Base-by-base conservation (phyloP, 1,140 invertebrate genomes). In the Paraescarpia echinospica region DNA sequence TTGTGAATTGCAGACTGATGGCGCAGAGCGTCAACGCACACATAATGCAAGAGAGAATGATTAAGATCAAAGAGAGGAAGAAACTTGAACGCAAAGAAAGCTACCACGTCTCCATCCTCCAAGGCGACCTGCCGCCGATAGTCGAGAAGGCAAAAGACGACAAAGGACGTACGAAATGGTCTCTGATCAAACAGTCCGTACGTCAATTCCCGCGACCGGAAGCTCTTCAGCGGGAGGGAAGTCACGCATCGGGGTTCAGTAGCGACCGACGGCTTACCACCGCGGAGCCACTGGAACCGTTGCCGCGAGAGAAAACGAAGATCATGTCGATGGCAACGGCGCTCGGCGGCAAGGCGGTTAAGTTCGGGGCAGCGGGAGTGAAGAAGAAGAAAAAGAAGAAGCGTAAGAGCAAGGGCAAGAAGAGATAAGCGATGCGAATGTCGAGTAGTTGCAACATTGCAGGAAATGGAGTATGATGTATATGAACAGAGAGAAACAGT, bases 301-400 rank as follows among this genome's bases (percentile, higher is more conserved):
- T 35, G 33, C 89, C 35, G 18, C 89, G 35, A 31, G 18, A 90
- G 89, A 90, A 90, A 34, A 51, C 48, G 31, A 34, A 89, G 48
- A 89, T 92, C n/a, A 22, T 92, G 92, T 92, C 92, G 59, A 92
- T 92, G 92, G 33, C 92, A 1, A 33, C 33, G 88, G 12, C 59
- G 59, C 92, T 92, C 34, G 92, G 92, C 9, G 34, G 51, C 92
- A 92, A 92, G 92, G 33, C 92, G 12, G 88, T 88, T 14, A 33
- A 59, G 88, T 92, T 92, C 88, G 92, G 92, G 34, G 22, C 33
- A 34, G 88, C 33, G 88, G 34, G 22, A 34, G 91, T 92, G 34
- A 92, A 92, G 91, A 92, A 92, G 51, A 77, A 77, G 41, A 92
- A 92, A 22, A 92, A 89, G 92, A 59, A 89, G 88, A 92, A 92